Base-by-base conservation (phyloP, 2,888 invertebrate species). In the Drosophila fungiperda region DNA sequence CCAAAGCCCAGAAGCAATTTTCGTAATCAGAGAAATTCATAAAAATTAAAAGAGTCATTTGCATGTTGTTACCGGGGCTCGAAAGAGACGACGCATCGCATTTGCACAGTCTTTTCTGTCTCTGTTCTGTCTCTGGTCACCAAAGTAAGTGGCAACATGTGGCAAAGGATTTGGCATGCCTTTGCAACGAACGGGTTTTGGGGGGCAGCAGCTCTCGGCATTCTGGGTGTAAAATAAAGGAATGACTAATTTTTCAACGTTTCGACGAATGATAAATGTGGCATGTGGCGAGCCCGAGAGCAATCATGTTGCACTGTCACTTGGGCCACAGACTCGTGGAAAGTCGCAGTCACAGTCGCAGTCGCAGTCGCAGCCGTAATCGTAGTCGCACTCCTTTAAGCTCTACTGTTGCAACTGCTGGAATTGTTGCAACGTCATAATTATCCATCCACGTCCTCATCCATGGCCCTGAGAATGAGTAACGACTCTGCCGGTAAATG, bases 11-110 rank as follows among this genome's bases (percentile, higher is more conserved):
- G 87, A 89, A 88, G 87, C 87, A 89, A 88, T 87, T 88, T 88
- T 87, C 87, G 87, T 87, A 87, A 87, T 87, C 87, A 87, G 87
- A 88, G 87, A 89, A 88, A 88, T 88, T 89, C 87, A 88, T 88
- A 88, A 88, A 89, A 88, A 88, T 88, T 89, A 89, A 88, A 88
- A 87, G 87, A 87, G 87, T 87, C 87, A 88, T 89, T 88, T 88
- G 87, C 87, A 87, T 89, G 90, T 87, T 81, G 86, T 86, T 78
- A 80, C 78, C 53, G 63, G 0, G 60, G 62, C 50, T 1, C 9
- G 50, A 50, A 29, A 50, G 50, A 26, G 50, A 50, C 26, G 11
- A 26, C 26, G 29, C 36, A 55, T 26, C 54, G 54, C 35, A n/a
- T 32, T 29, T 52, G 52, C 26, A 8, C 32, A 20, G 52, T 15